A percentile compares a stretch with the other conserved stretches of the same genome.
Evolutionary conservation across 2,888 invertebrate genomes (phyloP).

Genomic region (Tupiocoris notatus): DNA sequence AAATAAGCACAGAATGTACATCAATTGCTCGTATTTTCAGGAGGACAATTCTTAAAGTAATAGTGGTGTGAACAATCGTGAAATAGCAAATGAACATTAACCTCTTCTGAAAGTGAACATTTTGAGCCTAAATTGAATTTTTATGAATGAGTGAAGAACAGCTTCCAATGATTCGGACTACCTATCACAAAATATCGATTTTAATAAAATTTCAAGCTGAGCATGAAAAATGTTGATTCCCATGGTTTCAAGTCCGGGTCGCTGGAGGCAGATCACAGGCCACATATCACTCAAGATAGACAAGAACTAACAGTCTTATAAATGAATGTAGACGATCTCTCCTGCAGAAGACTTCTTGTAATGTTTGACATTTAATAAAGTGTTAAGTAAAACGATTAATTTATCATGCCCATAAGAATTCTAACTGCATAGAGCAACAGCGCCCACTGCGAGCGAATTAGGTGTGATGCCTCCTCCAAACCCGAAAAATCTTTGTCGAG

Average conservation of each 20-base stretch:
- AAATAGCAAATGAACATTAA: neutral
- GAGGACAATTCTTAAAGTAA: neutral
- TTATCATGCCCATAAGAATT: too few species aligned
- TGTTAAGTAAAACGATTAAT: slow-evolving; percentile 20
- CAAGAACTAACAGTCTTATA: neutral
- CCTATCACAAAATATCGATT: too few species aligned
- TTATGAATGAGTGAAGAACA: too few species aligned
- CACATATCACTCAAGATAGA: slow-evolving; percentile 10
- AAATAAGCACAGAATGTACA: neutral
- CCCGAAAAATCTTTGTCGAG: too few species aligned
- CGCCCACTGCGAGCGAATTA: too few species aligned
- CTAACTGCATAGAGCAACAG: too few species aligned
- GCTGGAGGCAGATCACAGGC: neutral
- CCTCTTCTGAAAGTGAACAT: too few species aligned
- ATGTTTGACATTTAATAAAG: slow-evolving; percentile 17
- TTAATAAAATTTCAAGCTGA: too few species aligned
- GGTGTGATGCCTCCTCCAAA: too few species aligned
- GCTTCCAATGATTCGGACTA: too few species aligned
- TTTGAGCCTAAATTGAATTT: too few species aligned
- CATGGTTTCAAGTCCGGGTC: neutral
- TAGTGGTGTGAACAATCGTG: neutral
- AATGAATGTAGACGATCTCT: neutral
- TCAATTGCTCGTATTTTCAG: neutral
- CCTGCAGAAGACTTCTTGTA: slow-evolving; percentile 8
- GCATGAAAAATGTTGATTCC: too few species aligned